Conservation (phyloP, 2,113 vertebrate species). For the Spheniscus mendiculus region DNA sequence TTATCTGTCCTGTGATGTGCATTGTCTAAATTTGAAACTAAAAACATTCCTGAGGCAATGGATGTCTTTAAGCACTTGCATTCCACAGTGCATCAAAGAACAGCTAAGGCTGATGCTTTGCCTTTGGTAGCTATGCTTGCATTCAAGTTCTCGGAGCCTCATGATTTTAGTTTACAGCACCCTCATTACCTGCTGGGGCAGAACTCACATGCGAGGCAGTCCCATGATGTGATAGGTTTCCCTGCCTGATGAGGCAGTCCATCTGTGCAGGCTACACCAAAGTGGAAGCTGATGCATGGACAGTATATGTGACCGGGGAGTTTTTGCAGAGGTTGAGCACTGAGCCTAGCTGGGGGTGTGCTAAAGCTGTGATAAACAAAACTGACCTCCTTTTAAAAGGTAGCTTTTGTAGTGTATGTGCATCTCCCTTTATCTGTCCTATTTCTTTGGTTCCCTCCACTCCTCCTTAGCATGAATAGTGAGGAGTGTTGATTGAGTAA, state of each 20-base stretch:
- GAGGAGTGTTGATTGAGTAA: not conserved
- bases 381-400: not conserved
- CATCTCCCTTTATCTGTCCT: not conserved
- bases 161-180: not conserved
- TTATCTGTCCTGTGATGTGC: not conserved
- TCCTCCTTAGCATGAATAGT: not conserved
- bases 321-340: not conserved
- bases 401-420: not conserved
- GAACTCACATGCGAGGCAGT: not conserved
- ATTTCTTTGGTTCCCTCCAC: not conserved
- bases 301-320: too few relatives aligned
- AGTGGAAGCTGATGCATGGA: not conserved
- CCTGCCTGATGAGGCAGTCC: not conserved
- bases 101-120: not conserved
- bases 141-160: not conserved
- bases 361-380: not conserved
- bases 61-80: not conserved
- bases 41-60: not conserved
- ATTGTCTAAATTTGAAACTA: not conserved
- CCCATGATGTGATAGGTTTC: not conserved
- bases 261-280: not conserved
- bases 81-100: not conserved
- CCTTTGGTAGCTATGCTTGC: not conserved
- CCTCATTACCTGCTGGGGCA: not conserved
- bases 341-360: not conserved